Base-by-base conservation (phyloP, 2,888 invertebrate genomes). In the Gymnoscelis rufifasciata region DNA sequence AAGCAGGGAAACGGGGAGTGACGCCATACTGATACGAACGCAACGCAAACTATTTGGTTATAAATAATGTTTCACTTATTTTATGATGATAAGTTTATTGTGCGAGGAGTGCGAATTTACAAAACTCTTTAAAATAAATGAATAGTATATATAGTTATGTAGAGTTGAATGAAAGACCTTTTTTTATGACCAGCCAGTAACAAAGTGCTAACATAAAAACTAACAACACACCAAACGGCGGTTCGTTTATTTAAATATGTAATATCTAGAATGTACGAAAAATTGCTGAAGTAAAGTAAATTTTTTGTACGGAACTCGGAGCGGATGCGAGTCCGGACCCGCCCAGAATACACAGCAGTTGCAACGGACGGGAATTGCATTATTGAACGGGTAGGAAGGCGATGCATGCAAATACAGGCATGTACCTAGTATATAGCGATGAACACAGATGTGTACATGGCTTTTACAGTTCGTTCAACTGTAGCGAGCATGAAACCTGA, bases 341-440 rank as follows among this genome's bases (percentile, higher is more conserved):
- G 33, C 49, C 41, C 44, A 45, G 50, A 42, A 13, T 8, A 36
- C n/a, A 19, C 10, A 12, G 13, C 10, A 45, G 44, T 38, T 10
- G 1, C 54, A 24, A 31, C 55, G 52, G 64, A 62, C 57, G 64
- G 56, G 55, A 62, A 61, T 56, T 81, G 77, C 76, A 81, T 81
- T 71, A 81, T 81, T 78, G 78, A 81, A 62, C 37, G 49, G 62
- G 58, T 68, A 64, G 74, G 75, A 74, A 75, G 74, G 68, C 68
- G 62, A 54, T 68, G 71, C 72, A 70, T 69, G 64, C 72, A 67
- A 63, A 68, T 56, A 42, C 27, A 28, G 38, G 45, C 14, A 43
- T 39, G 19, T 33, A 29, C 10, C 53, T 47, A 40, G 36, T 43
- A 39, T 23, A 49, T 40, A 50, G 26, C 19, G 27, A 33, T 40